A percentile compares a stretch with the other conserved stretches of the same genome.
Conservation (phyloP, 2,888 invertebrate genomes). For the Microctonus brassicae region DNA sequence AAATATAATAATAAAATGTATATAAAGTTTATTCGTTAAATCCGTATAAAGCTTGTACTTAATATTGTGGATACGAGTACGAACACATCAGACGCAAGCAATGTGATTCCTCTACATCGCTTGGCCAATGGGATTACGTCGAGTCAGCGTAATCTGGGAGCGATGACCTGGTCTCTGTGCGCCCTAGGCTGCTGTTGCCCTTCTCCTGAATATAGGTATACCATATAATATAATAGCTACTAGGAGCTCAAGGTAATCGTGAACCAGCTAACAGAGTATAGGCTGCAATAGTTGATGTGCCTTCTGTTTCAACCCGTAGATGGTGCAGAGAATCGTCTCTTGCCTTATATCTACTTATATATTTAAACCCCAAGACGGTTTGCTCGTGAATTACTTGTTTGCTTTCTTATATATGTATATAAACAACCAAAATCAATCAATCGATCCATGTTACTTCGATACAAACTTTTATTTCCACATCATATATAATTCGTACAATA, state of each 20-base stretch:
- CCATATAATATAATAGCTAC: neutral
- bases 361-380: neutral
- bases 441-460: too few relatives aligned
- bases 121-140: conserved; percentile 49
- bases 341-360: neutral
- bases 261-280: conserved; percentile 36
- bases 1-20: too few relatives aligned
- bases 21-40: too few relatives aligned
- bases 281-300: neutral
- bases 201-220: conserved; percentile 31
- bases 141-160: conserved; percentile 54
- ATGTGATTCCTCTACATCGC: conserved; percentile 36
- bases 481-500: too few relatives aligned
- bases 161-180: conserved; percentile 51
- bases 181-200: conserved; percentile 36
- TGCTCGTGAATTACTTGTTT: neutral
- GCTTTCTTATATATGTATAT: neutral
- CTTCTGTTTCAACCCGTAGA: neutral
- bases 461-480: too few relatives aligned
- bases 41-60: too few relatives aligned
- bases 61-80: conserved; percentile 15
- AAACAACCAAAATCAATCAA: neutral
- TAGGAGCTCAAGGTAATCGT: conserved; percentile 43
- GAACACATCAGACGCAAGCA: conserved; percentile 28
- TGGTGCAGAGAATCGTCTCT: conserved; percentile 9